Evolutionary conservation across 2,113 vertebrate genomes (phyloP), one percentile per base, ranked within the genome.

Genomic region (Sylvia atricapilla): DNA sequence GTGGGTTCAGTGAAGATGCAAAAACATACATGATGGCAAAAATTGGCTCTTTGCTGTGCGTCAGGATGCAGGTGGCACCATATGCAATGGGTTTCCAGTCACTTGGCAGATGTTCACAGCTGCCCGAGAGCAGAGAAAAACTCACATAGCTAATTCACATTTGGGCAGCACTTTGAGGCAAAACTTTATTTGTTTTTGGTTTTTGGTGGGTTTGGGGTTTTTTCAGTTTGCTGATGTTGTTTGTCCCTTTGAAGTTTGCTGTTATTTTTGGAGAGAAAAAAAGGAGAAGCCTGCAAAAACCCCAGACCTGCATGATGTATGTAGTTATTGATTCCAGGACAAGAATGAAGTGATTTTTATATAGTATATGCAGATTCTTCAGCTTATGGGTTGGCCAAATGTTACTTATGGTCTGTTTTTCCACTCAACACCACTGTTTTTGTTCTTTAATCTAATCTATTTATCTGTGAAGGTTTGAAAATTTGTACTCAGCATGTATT

Each of bases 31-130:
- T 22, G 56, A 84, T 47, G 64, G 90, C 47, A 86, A 78, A 91
- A 92, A 41, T 52, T 95, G 75, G 35, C 75, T 80, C 28, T 15
- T 18, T 80, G n/a, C 25, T 89, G 2, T 25, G 20, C 33, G 86
- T 72, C 52, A 78, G 33, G 66, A 75, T 11, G 22, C 92, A 97
- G 94, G 79, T 96, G 93, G 94, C 44, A 92, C 76, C 76, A 87
- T 86, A 81, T 33, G 76, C 94, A 88, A 21, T 37, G 56, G n/a
- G 43, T 80, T 88, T 86, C 47, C 50, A 92, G 76, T 90, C 63
- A 19, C 62, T 86, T 86, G 73, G 72, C 96, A 98, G 97, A 85
- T 95, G 92, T 91, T 83, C 46, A 46, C 97, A 97, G 96, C 94
- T 98, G 96, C 39, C 20, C 2, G 3, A 63, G 53, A 81, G 33